phyloP scores from a whole-genome alignment of 2,888 invertebrate species.

The Macaria liturata region DNA sequence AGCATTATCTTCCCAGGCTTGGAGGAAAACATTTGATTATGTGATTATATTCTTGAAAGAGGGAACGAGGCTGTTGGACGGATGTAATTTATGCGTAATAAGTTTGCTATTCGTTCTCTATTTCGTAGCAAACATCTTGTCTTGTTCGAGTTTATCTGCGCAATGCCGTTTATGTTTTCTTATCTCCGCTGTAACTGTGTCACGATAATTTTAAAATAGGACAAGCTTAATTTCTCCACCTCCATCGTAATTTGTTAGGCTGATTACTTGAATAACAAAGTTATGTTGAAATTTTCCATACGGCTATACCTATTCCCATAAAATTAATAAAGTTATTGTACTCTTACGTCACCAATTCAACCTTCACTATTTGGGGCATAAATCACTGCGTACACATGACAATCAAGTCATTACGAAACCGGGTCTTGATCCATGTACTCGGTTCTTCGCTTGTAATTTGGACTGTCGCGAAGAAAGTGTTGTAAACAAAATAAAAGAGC shows the following conservation, averaged over 20 bases:
- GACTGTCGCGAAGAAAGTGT: too few relatives aligned
- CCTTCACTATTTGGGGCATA: too few relatives aligned
- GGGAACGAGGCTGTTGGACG: slow-evolving; percentile 13
- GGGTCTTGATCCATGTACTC: too few relatives aligned
- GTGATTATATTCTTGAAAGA: slow-evolving; percentile 12
- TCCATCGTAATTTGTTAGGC: slow-evolving; percentile 17
- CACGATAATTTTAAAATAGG: slow-evolving; percentile 44
- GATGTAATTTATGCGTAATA: slow-evolving; percentile 16
- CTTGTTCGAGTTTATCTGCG: slow-evolving; percentile 30
- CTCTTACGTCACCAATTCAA: too few relatives aligned
- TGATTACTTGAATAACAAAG: slow-evolving; percentile 17
- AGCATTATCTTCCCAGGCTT: slow-evolving; percentile 55
- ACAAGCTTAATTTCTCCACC: slow-evolving; percentile 34
- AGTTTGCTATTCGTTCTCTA: slow-evolving; percentile 19
- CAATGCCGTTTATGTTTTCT: slow-evolving; percentile 30
- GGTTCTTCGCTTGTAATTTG: too few relatives aligned
- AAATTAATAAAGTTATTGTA: too few relatives aligned
- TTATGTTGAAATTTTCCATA: too few relatives aligned
- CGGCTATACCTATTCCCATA: too few relatives aligned
- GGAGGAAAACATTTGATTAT: slow-evolving; percentile 21
- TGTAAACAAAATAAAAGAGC: too few relatives aligned
- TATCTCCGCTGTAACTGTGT: slow-evolving; percentile 36
- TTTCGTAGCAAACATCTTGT: slow-evolving; percentile 8
- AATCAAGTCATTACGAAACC: too few relatives aligned
- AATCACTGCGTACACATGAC: too few relatives aligned